Evolutionary conservation across 2,797 vertebrate genomes (phyloP).

Genomic region (Dryobates pubescens): DNA sequence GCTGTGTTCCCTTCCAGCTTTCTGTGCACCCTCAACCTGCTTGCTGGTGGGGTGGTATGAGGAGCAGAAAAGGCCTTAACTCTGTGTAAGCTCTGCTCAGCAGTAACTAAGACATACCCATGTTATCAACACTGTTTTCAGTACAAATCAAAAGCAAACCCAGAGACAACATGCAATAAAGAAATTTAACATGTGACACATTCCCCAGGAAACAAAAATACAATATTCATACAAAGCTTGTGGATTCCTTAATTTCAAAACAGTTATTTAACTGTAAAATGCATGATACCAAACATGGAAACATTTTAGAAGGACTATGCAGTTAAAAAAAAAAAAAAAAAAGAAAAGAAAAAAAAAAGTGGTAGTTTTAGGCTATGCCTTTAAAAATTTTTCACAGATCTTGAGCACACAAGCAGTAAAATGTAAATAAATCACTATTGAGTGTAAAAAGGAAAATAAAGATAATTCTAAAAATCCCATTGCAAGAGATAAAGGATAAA

Average conservation of each 20-base stretch:
- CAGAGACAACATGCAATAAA: background rate
- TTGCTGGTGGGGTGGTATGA: accelerated
- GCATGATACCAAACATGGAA: background rate
- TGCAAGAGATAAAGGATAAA: too few species aligned
- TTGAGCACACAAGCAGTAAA: too few species aligned
- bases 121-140: too few species aligned
- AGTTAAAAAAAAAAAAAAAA: background rate
- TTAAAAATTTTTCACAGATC: too few species aligned
- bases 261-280: background rate
- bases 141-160: too few species aligned
- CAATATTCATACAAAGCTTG: background rate
- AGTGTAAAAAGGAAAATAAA: too few species aligned
- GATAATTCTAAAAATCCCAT: too few species aligned
- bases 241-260: background rate
- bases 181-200: background rate
- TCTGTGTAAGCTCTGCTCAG: background rate
- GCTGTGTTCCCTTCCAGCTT: background rate
- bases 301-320: background rate
- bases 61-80: background rate
- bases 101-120: accelerated
- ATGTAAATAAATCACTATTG: too few species aligned
- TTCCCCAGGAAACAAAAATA: background rate
- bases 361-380: too few species aligned
- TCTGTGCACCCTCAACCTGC: too few species aligned
- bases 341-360: background rate